Evolutionary conservation across 1,140 invertebrate genomes (phyloP).

Genomic region (Caenorhabditis latens): DNA sequence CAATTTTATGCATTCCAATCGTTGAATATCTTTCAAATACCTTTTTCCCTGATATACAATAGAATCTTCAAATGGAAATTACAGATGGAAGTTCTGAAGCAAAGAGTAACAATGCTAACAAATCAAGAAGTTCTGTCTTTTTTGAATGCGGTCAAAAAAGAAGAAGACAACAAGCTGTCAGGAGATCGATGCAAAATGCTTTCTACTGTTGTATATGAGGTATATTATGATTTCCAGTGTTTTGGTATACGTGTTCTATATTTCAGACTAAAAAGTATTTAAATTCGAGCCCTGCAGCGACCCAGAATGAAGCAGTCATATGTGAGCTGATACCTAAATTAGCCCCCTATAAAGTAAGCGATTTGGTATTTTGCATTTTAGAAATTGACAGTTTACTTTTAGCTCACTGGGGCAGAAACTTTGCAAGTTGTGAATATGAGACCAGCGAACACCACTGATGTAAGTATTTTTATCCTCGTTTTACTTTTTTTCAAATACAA

Average conservation of each 20-base stretch:
- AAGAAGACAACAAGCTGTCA: conserved; percentile 37
- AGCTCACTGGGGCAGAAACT: conserved; percentile 62
- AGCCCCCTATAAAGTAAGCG: conserved; percentile 51
- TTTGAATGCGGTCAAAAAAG: conserved; percentile 41
- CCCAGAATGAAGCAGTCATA: conserved; percentile 42
- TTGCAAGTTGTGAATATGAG: conserved; percentile 59
- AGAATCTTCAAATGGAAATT: neutral
- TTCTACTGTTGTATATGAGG: conserved; percentile 10
- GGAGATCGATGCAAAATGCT: conserved; percentile 31
- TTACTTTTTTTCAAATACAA: neutral
- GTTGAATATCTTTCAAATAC: neutral
- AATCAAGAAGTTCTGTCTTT: conserved; percentile 55
- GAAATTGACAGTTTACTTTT: neutral
- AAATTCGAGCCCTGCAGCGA: conserved; percentile 45
- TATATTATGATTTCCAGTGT: neutral
- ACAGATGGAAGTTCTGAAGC: conserved; percentile 58
- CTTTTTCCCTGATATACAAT: too few relatives aligned
- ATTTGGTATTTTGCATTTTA: neutral
- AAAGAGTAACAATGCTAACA: conserved; percentile 45
- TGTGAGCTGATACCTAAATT: conserved; percentile 37
- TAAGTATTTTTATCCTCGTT: conserved; percentile 10
- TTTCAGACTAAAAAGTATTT: conserved; percentile 55
- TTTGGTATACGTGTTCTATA: neutral
- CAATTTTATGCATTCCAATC: too few relatives aligned
- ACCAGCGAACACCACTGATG: conserved; percentile 49